Conservation (phyloP, 2,888 invertebrate genomes). For the Stenotaenia linearis region DNA sequence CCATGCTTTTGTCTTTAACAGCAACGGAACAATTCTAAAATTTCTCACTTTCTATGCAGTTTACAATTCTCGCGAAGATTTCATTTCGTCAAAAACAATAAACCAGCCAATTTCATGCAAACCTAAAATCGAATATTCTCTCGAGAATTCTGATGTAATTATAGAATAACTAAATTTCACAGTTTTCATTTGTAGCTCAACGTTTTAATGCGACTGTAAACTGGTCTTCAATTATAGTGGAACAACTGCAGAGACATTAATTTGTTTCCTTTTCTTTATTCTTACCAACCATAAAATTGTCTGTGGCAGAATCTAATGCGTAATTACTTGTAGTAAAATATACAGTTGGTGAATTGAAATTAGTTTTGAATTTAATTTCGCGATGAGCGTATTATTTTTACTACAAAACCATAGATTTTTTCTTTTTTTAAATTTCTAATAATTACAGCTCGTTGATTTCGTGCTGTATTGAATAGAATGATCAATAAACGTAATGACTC, state of each 20-base stretch:
- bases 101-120: no score
- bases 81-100: no score
- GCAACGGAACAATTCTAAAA: background rate
- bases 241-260: background rate
- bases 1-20: background rate
- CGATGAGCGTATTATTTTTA: background rate
- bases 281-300: background rate
- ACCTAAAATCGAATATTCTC: no score
- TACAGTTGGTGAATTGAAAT: background rate
- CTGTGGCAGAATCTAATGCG: no score
- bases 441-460: background rate
- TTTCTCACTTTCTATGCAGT: no score
- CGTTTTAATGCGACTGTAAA: background rate
- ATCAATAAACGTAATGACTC: background rate
- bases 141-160: no score
- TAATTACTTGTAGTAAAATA: background rate
- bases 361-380: background rate
- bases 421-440: background rate
- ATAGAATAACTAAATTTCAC: no score
- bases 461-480: background rate
- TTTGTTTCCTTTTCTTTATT: background rate
- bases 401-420: background rate
- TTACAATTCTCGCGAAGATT: no score
- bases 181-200: background rate
- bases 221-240: background rate